phyloP scores from a whole-genome alignment of 2,888 invertebrate genomes.

The Eupithecia centaureata region DNA sequence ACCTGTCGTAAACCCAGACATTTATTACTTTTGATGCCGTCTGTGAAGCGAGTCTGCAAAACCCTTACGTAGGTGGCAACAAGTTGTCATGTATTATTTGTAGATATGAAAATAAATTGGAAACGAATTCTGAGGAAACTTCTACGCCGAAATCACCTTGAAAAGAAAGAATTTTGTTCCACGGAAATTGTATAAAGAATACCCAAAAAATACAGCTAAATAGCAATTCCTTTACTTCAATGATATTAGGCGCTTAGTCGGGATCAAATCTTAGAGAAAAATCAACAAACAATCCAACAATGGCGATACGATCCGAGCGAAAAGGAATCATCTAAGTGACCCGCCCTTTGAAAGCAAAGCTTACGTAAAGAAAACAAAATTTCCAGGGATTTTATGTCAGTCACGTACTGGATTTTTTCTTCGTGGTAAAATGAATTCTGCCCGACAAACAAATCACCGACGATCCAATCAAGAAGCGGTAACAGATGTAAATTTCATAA shows the following conservation, averaged over 20 bases:
- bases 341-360: constrained; percentile 58
- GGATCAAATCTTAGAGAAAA: constrained; percentile 43
- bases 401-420: constrained; percentile 68
- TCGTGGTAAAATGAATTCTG: constrained; percentile 64
- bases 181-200: background rate
- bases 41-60: constrained; percentile 52
- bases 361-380: constrained; percentile 68
- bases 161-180: background rate
- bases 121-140: background rate
- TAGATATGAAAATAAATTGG: background rate
- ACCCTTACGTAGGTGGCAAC: constrained; percentile 48
- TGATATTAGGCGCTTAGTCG: constrained; percentile 15
- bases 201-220: background rate
- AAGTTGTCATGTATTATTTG: constrained; percentile 47
- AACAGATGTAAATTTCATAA: constrained; percentile 27
- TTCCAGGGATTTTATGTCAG: constrained; percentile 70
- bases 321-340: constrained; percentile 58
- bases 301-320: constrained; percentile 49
- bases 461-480: constrained; percentile 62
- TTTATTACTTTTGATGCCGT: constrained; percentile 69
- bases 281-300: constrained; percentile 52
- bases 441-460: constrained; percentile 68
- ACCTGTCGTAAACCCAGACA: constrained; percentile 67
- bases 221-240: background rate
- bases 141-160: background rate